A percentile compares a stretch with the other conserved stretches of the same genome.
These are phyloP conservation scores for Pelmatolapia mariae DNA, from an alignment of 2,113 vertebrate species.

Conservation along the genomic window DNA sequence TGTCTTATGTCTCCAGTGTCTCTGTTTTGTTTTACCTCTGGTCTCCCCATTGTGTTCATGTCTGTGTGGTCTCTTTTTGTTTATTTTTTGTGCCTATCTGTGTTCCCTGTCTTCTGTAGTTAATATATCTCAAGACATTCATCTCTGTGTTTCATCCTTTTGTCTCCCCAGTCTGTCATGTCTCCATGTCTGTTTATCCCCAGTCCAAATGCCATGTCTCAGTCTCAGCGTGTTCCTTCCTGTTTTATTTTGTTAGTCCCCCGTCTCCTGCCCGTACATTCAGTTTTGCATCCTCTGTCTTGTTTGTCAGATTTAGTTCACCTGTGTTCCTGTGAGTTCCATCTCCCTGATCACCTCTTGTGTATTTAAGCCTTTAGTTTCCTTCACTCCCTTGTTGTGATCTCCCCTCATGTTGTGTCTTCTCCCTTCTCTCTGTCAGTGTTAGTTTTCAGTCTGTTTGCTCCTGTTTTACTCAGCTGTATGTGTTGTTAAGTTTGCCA, in stretches of 20 bases:
- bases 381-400: not conserved
- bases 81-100: no score
- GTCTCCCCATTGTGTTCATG: accelerated
- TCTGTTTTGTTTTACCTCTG: accelerated
- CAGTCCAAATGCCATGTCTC: accelerated
- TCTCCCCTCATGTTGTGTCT: not conserved
- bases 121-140: no score
- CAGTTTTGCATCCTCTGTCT: not conserved
- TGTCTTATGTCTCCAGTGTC: not conserved
- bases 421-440: not conserved
- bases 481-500: not conserved
- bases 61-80: not conserved
- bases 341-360: accelerated
- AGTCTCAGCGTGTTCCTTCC: not conserved
- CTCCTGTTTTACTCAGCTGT: accelerated
- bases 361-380: not conserved
- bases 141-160: accelerated
- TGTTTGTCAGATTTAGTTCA: not conserved
- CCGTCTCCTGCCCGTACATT: not conserved
- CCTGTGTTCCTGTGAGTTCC: accelerated
- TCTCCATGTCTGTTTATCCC: accelerated
- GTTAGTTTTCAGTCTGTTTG: not conserved
- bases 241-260: not conserved
- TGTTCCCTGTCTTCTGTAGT: no score
- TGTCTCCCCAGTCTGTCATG: accelerated